Conservation (phyloP, 2,113 vertebrate genomes). For the Philantomba maxwellii region DNA sequence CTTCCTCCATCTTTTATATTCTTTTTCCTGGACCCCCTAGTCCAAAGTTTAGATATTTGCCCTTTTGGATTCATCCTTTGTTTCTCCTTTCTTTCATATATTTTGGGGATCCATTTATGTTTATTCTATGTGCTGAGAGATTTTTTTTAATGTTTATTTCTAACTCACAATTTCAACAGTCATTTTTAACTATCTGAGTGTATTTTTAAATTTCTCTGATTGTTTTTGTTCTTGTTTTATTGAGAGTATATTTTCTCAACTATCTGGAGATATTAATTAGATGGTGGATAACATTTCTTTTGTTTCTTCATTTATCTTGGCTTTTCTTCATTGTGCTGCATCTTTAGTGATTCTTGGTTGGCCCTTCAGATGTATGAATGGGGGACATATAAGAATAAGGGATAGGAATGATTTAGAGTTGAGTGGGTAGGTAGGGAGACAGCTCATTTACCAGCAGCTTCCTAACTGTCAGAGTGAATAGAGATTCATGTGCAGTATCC, state of each 20-base stretch:
- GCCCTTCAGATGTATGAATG: not conserved
- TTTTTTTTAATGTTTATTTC: not conserved
- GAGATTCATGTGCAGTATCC: not conserved
- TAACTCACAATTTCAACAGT: not conserved
- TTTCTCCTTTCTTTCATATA: not conserved
- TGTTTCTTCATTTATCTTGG: not conserved
- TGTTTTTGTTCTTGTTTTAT: not conserved
- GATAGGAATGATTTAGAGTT: not conserved
- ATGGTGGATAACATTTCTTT: not conserved
- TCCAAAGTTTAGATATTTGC: not conserved
- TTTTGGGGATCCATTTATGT: not conserved
- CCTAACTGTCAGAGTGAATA: not conserved
- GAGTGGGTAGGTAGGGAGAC: not conserved
- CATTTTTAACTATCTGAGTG: not conserved
- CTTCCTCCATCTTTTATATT: not conserved
- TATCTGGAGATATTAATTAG: not conserved
- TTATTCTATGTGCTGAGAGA: not conserved
- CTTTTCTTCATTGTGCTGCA: not conserved
- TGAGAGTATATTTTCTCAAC: not conserved
- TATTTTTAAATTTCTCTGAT: not conserved
- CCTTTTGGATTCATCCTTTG: not conserved
- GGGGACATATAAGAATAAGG: not conserved
- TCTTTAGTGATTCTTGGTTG: slow-evolving; percentile 19
- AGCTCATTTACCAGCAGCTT: not conserved
- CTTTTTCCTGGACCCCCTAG: not conserved